Base-by-base conservation (phyloP, 2,113 vertebrate species). In the Cyprinodon brontotheroides region DNA sequence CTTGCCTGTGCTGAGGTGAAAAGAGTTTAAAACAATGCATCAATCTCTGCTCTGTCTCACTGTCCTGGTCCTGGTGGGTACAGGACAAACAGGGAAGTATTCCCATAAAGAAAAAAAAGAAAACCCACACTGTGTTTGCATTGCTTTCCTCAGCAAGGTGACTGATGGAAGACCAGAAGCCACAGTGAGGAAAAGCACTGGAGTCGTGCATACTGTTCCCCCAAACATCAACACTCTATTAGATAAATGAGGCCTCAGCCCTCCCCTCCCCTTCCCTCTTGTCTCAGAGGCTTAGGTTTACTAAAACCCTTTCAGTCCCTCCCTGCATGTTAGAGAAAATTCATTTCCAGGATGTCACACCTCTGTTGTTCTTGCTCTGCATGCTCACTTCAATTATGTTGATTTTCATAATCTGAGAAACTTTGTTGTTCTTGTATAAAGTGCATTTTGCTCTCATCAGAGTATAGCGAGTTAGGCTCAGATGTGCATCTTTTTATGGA, bases 401-500 rank as follows among this genome's bases (percentile, higher is more conserved):
- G 59, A 53, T 61, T 73, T 67, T 22, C 15, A 79, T 13, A 6
- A 45, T 57, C 22, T 71, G 40, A 77, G 70, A 72, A 61, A 22
- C 36, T 72, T 70, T 62, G 15, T 63, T 70, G 9, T 12, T 61
- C 57, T 64, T 15, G 9, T 20, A 37, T 38, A n/a, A 68, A 70
- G 39, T 50, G 65, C 43, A 65, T n/a, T 74, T 61, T 64, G 59
- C 50, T 37, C 68, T 72, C 62, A 64, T 64, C 37, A 69, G 8
- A 64, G 48, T 67, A 80, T 78, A 75, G 29, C n/a, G 64, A 8
- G 64, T 84, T 77, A 86, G 81, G 66, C 80, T 48, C 53, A 60
- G 39, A 50, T 77, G 63, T 74, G 79, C 68, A 65, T 37, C 72
- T 80, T 97, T 95, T 94, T 89, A 95, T 95, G 96, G 94, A 96